Evolutionary conservation across 2,113 vertebrate species (phyloP).

Genomic region (Vimba vimba): DNA sequence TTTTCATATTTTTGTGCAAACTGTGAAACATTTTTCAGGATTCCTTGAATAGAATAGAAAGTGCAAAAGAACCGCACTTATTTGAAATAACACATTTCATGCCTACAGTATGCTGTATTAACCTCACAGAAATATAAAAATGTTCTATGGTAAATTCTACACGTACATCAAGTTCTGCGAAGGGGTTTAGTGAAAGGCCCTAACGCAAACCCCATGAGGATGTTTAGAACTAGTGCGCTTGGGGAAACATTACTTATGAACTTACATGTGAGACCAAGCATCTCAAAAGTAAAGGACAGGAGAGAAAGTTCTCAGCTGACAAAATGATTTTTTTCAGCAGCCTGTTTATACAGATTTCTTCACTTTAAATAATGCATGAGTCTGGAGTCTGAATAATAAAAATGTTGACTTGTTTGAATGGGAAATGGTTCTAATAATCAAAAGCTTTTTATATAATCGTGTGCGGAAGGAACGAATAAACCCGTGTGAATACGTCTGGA

Average conservation of each 20-base stretch:
- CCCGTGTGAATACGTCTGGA: background rate
- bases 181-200: background rate
- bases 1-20: background rate
- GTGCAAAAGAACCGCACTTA: no score
- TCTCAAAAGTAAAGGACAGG: background rate
- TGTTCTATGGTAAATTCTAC: slow-evolving; percentile 7
- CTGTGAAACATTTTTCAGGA: no score
- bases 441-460: background rate
- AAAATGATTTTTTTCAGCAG: slow-evolving; percentile 9
- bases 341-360: slow-evolving; percentile 33
- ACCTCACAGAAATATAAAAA: background rate
- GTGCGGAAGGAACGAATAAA: background rate
- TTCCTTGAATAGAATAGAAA: no score
- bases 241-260: slow-evolving; percentile 1
- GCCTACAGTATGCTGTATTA: background rate
- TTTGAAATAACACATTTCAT: background rate
- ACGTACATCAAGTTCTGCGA: background rate
- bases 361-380: slow-evolving; percentile 37
- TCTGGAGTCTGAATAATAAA: slow-evolving; percentile 17
- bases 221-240: background rate
- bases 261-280: background rate
- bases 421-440: slow-evolving; percentile 29
- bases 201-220: background rate
- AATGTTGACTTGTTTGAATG: slow-evolving; percentile 32
- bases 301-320: slow-evolving; percentile 32